A percentile compares a stretch with the other conserved stretches of the same genome.
phyloP scores from a whole-genome alignment of 2,113 vertebrate species.

The Lasiurus cinereus region DNA sequence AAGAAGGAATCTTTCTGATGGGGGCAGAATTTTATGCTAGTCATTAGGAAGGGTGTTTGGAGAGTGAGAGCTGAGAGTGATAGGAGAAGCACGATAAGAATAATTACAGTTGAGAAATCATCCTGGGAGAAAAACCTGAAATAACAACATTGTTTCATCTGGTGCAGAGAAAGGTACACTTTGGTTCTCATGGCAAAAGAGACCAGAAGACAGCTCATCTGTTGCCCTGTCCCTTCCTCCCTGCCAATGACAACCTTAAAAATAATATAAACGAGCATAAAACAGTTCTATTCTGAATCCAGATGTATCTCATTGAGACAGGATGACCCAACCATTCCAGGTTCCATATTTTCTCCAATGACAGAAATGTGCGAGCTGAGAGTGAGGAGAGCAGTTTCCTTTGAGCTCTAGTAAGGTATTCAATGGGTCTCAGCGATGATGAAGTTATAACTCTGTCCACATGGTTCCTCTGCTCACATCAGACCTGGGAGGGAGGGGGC shows the following conservation, averaged over 20 bases:
- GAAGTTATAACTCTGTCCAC: not conserved
- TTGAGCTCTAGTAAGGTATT: not conserved
- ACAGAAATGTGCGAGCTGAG: not conserved
- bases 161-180: slow-evolving; percentile 11
- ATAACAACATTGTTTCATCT: not conserved
- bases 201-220: not conserved
- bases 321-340: not conserved
- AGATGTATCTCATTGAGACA: not conserved
- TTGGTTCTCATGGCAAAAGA: not conserved
- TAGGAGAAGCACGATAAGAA: not conserved
- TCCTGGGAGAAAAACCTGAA: slow-evolving; percentile 53
- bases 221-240: not conserved
- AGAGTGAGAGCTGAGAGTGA: slow-evolving; percentile 18
- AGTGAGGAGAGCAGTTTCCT: not conserved
- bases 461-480: not conserved
- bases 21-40: not conserved
- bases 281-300: not conserved
- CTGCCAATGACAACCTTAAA: not conserved
- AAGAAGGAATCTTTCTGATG: not conserved
- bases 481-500: not conserved
- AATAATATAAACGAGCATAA: not conserved
- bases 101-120: slow-evolving; percentile 57
- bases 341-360: not conserved
- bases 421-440: not conserved
- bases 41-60: not conserved